Conservation (phyloP, 2,888 invertebrate genomes). For the Apantesis nais region DNA sequence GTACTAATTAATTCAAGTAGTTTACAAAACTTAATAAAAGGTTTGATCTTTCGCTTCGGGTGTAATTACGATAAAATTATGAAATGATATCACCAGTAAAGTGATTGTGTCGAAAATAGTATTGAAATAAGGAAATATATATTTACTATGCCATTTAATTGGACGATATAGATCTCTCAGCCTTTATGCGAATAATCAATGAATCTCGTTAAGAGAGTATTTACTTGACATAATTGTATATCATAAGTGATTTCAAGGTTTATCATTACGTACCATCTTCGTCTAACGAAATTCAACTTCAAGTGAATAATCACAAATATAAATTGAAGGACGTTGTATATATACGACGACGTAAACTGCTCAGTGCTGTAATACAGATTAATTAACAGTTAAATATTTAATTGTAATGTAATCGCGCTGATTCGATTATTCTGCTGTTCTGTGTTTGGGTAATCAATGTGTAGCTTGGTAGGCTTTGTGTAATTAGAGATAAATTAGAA, state of each 20-base stretch:
- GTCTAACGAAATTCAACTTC: background rate
- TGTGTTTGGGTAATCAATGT: background rate
- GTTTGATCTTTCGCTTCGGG: background rate
- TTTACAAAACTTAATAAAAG: background rate
- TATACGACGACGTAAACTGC: background rate
- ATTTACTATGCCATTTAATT: background rate
- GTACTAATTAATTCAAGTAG: background rate
- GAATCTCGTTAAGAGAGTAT: too few species aligned
- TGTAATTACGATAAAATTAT: background rate
- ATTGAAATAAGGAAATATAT: background rate
- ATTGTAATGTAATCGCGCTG: conserved; percentile 2
- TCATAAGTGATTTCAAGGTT: background rate
- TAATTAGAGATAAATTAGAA: background rate
- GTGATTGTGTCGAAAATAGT: background rate
- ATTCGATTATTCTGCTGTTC: background rate
- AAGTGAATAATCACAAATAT: background rate
- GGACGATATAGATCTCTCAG: background rate
- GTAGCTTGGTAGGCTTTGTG: background rate
- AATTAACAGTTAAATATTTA: background rate
- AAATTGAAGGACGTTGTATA: background rate
- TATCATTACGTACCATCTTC: background rate
- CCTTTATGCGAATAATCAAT: too few species aligned
- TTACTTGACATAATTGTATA: too few species aligned
- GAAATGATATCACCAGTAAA: background rate
- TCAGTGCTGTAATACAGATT: background rate